Evolutionary conservation across 2,113 vertebrate species (phyloP), one percentile per base, ranked within the genome.

Genomic region (Cyprinodon brontotheroides): DNA sequence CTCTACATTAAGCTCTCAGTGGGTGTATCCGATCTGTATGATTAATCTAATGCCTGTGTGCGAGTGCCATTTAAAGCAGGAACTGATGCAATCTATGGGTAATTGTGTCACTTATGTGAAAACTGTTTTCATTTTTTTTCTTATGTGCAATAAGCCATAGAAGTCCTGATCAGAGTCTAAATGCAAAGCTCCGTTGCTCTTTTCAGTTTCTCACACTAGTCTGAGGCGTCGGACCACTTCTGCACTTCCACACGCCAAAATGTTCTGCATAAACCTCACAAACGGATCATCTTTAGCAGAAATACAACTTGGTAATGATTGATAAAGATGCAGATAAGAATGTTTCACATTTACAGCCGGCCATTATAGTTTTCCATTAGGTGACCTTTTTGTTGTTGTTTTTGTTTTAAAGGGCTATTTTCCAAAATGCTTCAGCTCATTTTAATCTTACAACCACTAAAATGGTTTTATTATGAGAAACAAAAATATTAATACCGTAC

Each of bases 1-100:
- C 90, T 87, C 74, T 75, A 83, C 85, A 71, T 89, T 88, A 69
- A 89, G 71, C 85, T 84, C 82, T 89, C 80, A 86, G 88, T 83
- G 81, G 81, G 77, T 84, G 78, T 60, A 89, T 89, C 89, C 80
- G 70, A 86, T 80, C 79, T 63, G 79, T 91, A 90, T 81, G 77
- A 92, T 92, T 75, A 11, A 65, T 72, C 15, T 50, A 63, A 50
- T 68, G 36, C 14, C 50, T 59, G 63, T 37, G 71, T 36, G 13
- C 5, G n/a, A 39, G 72, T 72, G 61, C 61, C 82, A 81, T 48
- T 80, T 74, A 78, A 65, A 63, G 68, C 37, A 57, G 50, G 60
- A 12, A 36, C 11, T 50, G 57, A 61, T 48, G 70, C 60, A 61
- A 64, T 14, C 60, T 45, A 38, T 0, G 13, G 66, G 37, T 74